Percentiles rank a stretch among this genome's conserved stretches.
Evolutionary conservation across 2,113 vertebrate species (phyloP).

Genomic region (Delphinus delphis): DNA sequence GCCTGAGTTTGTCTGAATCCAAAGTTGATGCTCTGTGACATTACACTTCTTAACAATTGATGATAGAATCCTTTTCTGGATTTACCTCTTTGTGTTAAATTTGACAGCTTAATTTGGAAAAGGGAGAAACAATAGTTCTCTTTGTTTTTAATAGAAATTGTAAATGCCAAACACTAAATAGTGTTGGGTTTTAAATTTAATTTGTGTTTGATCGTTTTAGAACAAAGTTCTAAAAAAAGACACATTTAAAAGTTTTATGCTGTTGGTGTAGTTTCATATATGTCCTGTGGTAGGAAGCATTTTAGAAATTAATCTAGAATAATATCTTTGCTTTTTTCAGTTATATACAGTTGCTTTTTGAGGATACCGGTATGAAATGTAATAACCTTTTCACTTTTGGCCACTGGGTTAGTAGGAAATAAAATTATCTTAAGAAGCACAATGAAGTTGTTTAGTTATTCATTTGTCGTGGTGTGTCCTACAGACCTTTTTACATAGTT

Average conservation of each 20-base stretch:
- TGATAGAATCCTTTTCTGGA: not conserved
- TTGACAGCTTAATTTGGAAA: slow-evolving; percentile 35
- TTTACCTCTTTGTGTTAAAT: slow-evolving; percentile 51
- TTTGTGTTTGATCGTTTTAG: slow-evolving; percentile 20
- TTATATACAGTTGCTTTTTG: not conserved
- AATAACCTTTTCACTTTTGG: not conserved
- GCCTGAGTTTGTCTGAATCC: not conserved
- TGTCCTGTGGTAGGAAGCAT: not conserved
- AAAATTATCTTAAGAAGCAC: slow-evolving; percentile 19
- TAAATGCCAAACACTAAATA: not conserved
- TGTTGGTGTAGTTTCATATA: slow-evolving; percentile 4
- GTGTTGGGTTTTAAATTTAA: not conserved
- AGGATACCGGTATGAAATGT: not conserved
- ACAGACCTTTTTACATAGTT: slow-evolving; percentile 19
- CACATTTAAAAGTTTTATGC: slow-evolving; percentile 21
- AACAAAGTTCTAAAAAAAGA: not conserved
- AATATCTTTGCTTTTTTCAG: slow-evolving; percentile 34
- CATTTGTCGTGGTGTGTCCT: not conserved
- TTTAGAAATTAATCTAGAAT: slow-evolving; percentile 54
- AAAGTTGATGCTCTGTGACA: not conserved
- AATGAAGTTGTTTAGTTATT: slow-evolving; percentile 21
- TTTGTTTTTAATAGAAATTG: slow-evolving; percentile 1
- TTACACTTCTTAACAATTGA: not conserved
- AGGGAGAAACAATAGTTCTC: not conserved
- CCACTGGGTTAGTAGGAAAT: not conserved